Evolutionary conservation across 2,797 vertebrate species (phyloP), one percentile per base, ranked within the genome.

Genomic region (Periparus ater): DNA sequence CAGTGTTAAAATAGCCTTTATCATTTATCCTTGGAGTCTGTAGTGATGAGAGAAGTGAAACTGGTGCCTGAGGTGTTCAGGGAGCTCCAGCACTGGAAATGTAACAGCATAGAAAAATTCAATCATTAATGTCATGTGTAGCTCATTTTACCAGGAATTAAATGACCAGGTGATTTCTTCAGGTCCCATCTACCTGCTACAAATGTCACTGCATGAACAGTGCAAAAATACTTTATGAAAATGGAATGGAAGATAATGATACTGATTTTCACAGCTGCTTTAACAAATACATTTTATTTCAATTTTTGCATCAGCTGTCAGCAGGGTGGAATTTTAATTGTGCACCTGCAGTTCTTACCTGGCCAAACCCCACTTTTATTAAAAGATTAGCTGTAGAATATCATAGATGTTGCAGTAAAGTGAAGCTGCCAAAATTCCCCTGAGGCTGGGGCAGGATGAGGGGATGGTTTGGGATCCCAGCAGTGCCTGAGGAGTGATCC

Each of bases 171-270:
- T 72, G 29, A 57, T 62, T 30, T n/a, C 54, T 72, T 57, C 34
- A 30, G 44, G 7, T 53, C 20, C 26, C 38, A 15, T 38, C 54
- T 68, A 11, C 34, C 44, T 48, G 58, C 53, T 51, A 1, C 1
- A 63, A 29, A 16, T 53, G 22, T 68, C 47, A 32, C 29, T n/a
- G 29, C 29, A 13, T 26, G 22, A 55, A 17, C 6, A 47, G 21
- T 19, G 17, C 19, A 32, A 45, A 73, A 63, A 40, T 22, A 48
- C 7, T 58, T 65, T 2, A 5, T 25, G 29, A 55, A 70, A 84
- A 45, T 4, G 1, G 29, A 38, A 32, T 34, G 34, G 47, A 68
- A 62, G n/a, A 42, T 72, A 62, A 32, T 30, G 1, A 12, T 0
- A 27, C 20, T 53, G 34, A 53, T 48, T 34, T 57, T 62, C 32